Evolutionary conservation across 2,888 invertebrate species (phyloP).

Genomic region (Aporophyla lueneburgensis): DNA sequence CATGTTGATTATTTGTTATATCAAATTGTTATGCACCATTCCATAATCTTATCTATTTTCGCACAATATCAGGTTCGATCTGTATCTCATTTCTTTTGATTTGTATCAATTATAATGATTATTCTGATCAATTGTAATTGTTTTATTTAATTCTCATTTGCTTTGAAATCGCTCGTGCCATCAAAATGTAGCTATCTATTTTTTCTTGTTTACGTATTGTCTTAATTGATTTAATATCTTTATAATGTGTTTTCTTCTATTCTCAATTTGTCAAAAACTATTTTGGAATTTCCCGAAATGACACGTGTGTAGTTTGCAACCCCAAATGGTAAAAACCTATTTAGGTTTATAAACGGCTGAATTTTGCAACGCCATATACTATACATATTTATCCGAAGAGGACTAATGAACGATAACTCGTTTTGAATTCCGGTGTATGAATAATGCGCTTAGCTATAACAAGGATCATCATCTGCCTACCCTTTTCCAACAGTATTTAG

Average conservation of each 20-base stretch:
- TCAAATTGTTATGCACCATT: background rate
- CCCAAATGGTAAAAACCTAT: no score
- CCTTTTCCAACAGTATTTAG: no score
- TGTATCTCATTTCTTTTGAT: background rate
- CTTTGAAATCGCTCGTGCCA: background rate
- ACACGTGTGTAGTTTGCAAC: no score
- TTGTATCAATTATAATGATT: background rate
- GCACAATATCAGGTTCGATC: background rate
- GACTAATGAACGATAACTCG: no score
- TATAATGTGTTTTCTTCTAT: background rate
- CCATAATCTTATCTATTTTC: constrained; percentile 3
- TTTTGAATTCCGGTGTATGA: no score
- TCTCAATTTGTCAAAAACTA: background rate
- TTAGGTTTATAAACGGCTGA: no score
- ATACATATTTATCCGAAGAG: no score
- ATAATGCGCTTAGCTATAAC: no score
- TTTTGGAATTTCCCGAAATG: background rate
- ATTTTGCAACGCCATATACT: no score
- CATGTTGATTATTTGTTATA: background rate
- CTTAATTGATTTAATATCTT: background rate
- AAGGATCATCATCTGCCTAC: no score
- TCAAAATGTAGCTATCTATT: background rate
- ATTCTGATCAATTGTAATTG: constrained; percentile 1
- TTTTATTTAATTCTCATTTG: background rate
- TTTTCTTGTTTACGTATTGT: background rate